These are phyloP conservation scores for Melierax canorus DNA, from an alignment of 2,113 vertebrate species.

Conservation along the genomic window DNA sequence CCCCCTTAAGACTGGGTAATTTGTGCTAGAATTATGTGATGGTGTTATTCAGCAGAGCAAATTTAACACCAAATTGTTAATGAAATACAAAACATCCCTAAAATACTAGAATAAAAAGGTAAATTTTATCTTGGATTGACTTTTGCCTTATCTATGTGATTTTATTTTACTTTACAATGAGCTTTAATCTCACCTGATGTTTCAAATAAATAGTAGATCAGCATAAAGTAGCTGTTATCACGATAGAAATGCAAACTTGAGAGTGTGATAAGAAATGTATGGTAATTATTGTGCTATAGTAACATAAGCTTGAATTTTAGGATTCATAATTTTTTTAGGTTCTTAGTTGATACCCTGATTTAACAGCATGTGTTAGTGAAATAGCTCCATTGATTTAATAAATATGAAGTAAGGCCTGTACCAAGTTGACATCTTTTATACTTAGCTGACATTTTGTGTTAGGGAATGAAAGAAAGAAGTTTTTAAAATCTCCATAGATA, in stretches of 20 bases:
- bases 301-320: neutral
- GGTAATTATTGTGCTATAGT: neutral
- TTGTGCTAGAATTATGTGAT: neutral
- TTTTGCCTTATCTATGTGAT: slow-evolving; percentile 29
- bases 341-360: neutral
- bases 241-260: neutral
- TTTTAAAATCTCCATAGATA: neutral
- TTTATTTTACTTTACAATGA: slow-evolving; percentile 20
- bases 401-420: neutral
- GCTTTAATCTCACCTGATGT: neutral
- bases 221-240: neutral
- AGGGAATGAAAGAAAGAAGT: neutral
- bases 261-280: neutral
- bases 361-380: neutral
- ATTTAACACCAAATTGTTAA: neutral
- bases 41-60: neutral
- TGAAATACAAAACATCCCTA: neutral
- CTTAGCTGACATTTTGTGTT: neutral
- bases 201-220: neutral
- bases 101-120: neutral
- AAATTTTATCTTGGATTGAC: neutral
- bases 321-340: neutral
- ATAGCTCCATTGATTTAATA: neutral
- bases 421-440: neutral
- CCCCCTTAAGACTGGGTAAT: neutral